phyloP scores from a whole-genome alignment of 2,113 vertebrate genomes.

The Actinemys pallida region DNA sequence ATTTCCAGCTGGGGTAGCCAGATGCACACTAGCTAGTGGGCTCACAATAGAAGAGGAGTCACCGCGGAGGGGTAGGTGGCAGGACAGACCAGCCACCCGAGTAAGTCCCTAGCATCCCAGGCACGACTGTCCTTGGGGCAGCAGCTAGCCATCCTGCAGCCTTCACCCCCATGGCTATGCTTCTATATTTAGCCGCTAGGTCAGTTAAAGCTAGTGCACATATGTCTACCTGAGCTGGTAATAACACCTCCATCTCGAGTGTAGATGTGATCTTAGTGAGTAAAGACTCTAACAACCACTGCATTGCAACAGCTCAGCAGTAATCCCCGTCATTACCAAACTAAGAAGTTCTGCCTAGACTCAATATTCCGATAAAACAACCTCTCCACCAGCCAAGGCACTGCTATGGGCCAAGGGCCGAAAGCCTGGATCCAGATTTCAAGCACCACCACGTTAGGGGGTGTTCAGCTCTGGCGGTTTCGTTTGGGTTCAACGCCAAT shows the following conservation, averaged over 20 bases:
- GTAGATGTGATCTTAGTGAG: neutral
- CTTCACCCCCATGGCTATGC: neutral
- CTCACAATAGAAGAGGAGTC: neutral
- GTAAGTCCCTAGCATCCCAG: neutral
- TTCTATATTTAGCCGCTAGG: neutral
- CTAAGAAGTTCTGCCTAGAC: neutral
- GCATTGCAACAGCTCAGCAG: neutral
- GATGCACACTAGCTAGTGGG: neutral
- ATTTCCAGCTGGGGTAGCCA: neutral
- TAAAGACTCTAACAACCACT: neutral
- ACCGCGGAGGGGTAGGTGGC: neutral
- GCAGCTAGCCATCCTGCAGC: neutral
- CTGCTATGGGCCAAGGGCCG: neutral
- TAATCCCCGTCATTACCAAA: neutral
- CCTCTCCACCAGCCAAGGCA: neutral
- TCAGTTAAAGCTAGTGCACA: neutral
- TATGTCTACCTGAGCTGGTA: neutral
- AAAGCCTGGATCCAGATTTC: neutral
- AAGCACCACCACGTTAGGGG: too few species aligned
- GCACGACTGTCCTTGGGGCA: neutral
- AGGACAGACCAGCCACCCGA: neutral
- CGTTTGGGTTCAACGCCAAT: slow-evolving; percentile 50
- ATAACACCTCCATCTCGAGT: neutral
- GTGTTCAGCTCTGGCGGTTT: neutral
- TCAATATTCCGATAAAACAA: neutral